Conservation (phyloP, 2,797 vertebrate species). For the Microhierax caerulescens region DNA sequence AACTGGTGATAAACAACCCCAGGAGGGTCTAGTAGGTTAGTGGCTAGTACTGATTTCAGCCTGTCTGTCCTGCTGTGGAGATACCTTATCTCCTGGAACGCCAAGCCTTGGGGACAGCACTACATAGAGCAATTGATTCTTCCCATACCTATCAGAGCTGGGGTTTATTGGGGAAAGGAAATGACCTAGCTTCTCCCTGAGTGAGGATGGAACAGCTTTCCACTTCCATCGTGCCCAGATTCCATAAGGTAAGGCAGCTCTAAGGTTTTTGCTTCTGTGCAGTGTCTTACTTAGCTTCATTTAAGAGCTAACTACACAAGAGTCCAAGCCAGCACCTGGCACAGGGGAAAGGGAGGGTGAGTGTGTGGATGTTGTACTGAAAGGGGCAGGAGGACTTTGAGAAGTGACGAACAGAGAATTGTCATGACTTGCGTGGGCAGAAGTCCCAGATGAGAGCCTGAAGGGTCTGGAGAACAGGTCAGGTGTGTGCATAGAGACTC, state of each 20-base stretch:
- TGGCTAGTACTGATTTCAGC: constrained; percentile 7
- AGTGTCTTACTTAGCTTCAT: not conserved
- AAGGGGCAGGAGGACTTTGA: not conserved
- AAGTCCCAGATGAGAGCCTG: not conserved
- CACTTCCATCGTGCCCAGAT: not conserved
- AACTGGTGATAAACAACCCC: constrained; percentile 7
- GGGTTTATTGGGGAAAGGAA: not conserved
- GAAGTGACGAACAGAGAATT: not conserved
- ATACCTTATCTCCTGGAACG: constrained; percentile 37
- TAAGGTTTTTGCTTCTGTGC: not conserved
- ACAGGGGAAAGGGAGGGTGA: not conserved
- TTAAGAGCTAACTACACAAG: not conserved
- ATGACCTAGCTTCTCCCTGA: not conserved
- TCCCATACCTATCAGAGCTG: not conserved
- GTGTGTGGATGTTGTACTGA: not conserved
- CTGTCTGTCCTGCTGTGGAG: not conserved
- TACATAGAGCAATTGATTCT: not conserved
- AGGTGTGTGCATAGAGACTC: not conserved
- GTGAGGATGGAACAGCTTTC: not conserved
- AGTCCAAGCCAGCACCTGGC: not conserved
- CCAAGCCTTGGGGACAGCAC: not conserved
- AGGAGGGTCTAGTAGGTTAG: constrained; percentile 21
- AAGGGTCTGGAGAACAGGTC: not conserved
- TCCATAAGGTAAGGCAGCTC: not conserved
- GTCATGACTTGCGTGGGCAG: not conserved